Conservation (phyloP, 2,797 vertebrate genomes). For the Cyprinodon diabolis region DNA sequence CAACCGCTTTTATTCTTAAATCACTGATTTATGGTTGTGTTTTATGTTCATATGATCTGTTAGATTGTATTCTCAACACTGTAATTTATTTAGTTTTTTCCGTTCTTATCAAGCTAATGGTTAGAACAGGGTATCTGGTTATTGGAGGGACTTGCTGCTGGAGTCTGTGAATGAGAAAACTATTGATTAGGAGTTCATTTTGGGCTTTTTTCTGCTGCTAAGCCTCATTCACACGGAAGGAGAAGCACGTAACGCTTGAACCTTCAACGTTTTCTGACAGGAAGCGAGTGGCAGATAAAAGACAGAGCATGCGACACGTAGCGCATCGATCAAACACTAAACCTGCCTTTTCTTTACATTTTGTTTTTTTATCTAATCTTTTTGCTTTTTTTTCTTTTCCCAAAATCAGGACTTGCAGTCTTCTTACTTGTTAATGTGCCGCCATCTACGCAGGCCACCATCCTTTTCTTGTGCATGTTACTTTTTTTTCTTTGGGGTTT, state of each 20-base stretch:
- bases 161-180: slow-evolving; percentile 5
- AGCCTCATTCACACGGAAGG: slow-evolving; percentile 29
- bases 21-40: slow-evolving; percentile 1
- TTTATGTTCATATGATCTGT: background rate
- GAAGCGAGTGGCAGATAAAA: slow-evolving; percentile 13
- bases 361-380: background rate
- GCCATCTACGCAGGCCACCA: slow-evolving; percentile 40
- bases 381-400: slow-evolving; percentile 5
- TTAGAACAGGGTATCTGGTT: slow-evolving; percentile 33
- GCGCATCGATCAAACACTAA: slow-evolving; percentile 27
- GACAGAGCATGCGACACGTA: background rate
- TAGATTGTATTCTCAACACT: background rate
- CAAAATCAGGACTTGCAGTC: slow-evolving; percentile 31
- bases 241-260: slow-evolving; percentile 33
- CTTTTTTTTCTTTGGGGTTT: slow-evolving; percentile 11
- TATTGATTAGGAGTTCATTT: slow-evolving; percentile 10
- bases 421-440: slow-evolving; percentile 39
- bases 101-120: slow-evolving; percentile 22
- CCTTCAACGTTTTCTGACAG: slow-evolving; percentile 17
- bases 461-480: slow-evolving; percentile 32
- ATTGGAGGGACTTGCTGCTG: slow-evolving; percentile 31
- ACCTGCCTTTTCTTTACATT: slow-evolving; percentile 15
- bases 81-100: background rate
- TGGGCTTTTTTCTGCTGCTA: slow-evolving; percentile 28
- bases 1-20: background rate